Evolutionary conservation across 1,140 invertebrate species (phyloP).

Genomic region (Popillia japonica): DNA sequence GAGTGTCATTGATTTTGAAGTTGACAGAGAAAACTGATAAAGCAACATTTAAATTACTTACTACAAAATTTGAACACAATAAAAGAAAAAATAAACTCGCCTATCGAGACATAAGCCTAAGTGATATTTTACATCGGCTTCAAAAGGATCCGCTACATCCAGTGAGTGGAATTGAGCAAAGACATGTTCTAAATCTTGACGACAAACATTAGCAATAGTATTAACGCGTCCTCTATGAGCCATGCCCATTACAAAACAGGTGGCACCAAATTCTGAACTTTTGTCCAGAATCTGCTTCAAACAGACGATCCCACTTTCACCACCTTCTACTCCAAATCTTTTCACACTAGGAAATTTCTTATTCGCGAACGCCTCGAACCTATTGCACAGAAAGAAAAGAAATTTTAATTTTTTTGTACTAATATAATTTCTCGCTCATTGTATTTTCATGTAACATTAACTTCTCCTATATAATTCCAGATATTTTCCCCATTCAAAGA

Average conservation of each 20-base stretch:
- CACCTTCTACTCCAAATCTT: slow-evolving; percentile 91
- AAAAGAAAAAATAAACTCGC: slow-evolving; percentile 35
- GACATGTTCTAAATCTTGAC: slow-evolving; percentile 85
- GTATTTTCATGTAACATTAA: too few relatives aligned
- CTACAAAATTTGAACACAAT: too few relatives aligned
- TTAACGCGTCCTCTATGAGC: slow-evolving; percentile 92
- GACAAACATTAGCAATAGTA: slow-evolving; percentile 88
- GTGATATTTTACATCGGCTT: slow-evolving; percentile 97
- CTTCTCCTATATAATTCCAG: too few relatives aligned
- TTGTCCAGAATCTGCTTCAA: slow-evolving; percentile 90
- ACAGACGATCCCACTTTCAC: slow-evolving; percentile 87
- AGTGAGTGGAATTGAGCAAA: slow-evolving; percentile 87
- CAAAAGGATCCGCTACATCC: slow-evolving; percentile 80
- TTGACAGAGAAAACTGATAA: too few relatives aligned
- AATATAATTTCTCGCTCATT: too few relatives aligned
- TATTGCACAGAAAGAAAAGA: slow-evolving; percentile 50
- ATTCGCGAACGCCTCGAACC: slow-evolving; percentile 87
- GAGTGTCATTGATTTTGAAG: too few relatives aligned
- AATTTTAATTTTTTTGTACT: too few relatives aligned
- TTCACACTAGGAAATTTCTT: slow-evolving; percentile 92
- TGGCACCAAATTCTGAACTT: slow-evolving; percentile 78
- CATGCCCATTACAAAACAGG: slow-evolving; percentile 89
- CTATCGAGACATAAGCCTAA: slow-evolving; percentile 85
- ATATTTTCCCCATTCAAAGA: too few relatives aligned
- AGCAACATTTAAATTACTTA: too few relatives aligned